Evolutionary conservation across 2,113 vertebrate species (phyloP).

Genomic region (Mesoclemmys tuberculata): DNA sequence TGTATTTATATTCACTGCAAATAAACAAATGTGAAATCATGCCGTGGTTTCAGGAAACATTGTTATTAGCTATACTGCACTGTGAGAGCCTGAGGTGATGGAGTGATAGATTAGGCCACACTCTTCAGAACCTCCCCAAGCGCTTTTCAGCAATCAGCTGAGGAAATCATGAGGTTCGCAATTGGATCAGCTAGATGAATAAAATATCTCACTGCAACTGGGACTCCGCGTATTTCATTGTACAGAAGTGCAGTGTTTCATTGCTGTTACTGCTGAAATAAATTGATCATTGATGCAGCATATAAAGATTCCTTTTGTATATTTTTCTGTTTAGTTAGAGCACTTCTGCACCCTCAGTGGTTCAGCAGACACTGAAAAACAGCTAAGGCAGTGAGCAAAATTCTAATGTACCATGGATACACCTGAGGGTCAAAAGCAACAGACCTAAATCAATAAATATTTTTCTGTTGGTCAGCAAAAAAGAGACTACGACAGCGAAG

Average conservation of each 20-base stretch:
- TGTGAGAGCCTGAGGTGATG: slow-evolving; percentile 63
- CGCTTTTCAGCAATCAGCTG: slow-evolving; percentile 51
- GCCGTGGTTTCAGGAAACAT: slow-evolving; percentile 48
- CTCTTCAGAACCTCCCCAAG: slow-evolving; percentile 9
- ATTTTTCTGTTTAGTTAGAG: slow-evolving; percentile 4
- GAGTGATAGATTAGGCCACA: slow-evolving; percentile 28
- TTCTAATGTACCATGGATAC: neutral
- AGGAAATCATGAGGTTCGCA: slow-evolving; percentile 26
- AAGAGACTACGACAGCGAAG: neutral
- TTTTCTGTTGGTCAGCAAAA: neutral
- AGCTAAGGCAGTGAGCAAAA: neutral
- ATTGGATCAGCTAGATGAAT: slow-evolving; percentile 11
- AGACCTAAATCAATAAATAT: neutral
- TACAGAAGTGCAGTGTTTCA: neutral
- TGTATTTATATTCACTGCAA: slow-evolving; percentile 39
- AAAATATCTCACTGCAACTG: neutral
- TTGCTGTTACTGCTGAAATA: neutral
- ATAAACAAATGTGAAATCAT: slow-evolving; percentile 45
- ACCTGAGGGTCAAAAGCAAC: neutral
- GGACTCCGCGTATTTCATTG: neutral
- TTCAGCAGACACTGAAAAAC: neutral
- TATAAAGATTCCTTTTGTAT: slow-evolving; percentile 1
- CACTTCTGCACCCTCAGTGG: neutral
- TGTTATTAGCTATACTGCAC: slow-evolving; percentile 63
- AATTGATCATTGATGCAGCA: neutral